Evolutionary conservation across 2,113 vertebrate genomes (phyloP), one percentile per base, ranked within the genome.

Genomic region (Xenopus borealis): DNA sequence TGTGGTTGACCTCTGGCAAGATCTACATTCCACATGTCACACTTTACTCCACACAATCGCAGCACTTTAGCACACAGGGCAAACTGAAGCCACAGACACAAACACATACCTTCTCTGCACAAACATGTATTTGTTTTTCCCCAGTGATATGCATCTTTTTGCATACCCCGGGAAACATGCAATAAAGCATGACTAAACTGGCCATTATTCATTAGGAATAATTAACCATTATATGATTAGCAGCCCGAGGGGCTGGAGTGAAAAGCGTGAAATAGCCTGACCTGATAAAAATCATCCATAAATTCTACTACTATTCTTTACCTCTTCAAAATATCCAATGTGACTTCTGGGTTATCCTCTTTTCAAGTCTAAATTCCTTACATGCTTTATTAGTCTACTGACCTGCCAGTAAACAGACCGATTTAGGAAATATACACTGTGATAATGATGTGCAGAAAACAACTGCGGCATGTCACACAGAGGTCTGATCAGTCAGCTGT

Each of bases 171-270:
- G 1, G 16, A 55, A 55, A 9, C 53, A 55, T 55, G 53, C 53
- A 55, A n/a, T 3, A n/a, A n/a, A 55, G 53, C 53, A 55, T 55
- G 53, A 55, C 53, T n/a, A 55, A 55, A 55, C 53, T 55, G 53
- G 16, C 53, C 14, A 55, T n/a, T 16, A n/a, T 55, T 4, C 8
- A 55, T n/a, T 55, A n/a, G 7, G 13, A 55, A 55, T 3, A 55
- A n/a, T 55, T n/a, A 55, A 55, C 2, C 18, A 55, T 50, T 50
- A 55, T 55, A 16, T 13, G 14, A 50, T 55, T 55, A 55, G 14
- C 53, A 55, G 53, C 53, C 53, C 16, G 53, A 55, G 53, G 53
- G 53, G 17, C 16, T 5, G 53, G 5, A 55, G 7, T 17, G 14
- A 3, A 55, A 55, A 16, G 17, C 17, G 16, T 12, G 53, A 55